Percentiles rank a stretch among this genome's conserved stretches.
Evolutionary conservation across 1,140 invertebrate species (phyloP).

Genomic region (Drosophila baimaii): DNA sequence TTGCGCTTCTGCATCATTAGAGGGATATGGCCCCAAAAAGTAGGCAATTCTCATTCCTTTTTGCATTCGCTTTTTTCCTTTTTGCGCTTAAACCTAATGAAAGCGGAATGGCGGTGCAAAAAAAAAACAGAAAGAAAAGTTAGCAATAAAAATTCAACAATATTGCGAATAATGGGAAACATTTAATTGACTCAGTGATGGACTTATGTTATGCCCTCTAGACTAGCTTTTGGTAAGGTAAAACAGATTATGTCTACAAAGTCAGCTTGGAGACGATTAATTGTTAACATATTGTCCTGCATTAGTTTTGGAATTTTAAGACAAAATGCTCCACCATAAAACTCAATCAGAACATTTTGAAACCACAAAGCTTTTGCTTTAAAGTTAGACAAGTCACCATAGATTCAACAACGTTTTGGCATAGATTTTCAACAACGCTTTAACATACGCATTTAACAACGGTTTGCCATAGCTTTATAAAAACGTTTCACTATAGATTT

Average conservation of each 20-base stretch:
- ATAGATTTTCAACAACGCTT: too few relatives aligned
- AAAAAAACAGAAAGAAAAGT: constrained; percentile 16
- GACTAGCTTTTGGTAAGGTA: not conserved
- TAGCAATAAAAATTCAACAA: constrained; percentile 44
- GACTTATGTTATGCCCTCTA: not conserved
- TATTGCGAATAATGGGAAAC: constrained; percentile 7
- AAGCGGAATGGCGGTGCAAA: constrained; percentile 34
- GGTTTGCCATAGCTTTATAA: too few relatives aligned
- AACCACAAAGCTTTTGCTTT: too few relatives aligned
- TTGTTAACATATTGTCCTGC: too few relatives aligned
- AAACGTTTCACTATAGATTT: too few relatives aligned
- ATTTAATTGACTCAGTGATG: constrained; percentile 14
- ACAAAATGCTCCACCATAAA: too few relatives aligned
- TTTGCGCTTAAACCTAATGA: constrained; percentile 54
- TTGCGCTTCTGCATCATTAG: constrained; percentile 72
- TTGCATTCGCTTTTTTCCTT: constrained; percentile 14
- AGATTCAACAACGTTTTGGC: not conserved
- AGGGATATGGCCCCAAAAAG: constrained; percentile 48
- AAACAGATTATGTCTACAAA: too few relatives aligned
- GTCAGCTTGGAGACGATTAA: too few relatives aligned
- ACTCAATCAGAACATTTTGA: too few relatives aligned
- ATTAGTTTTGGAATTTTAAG: too few relatives aligned
- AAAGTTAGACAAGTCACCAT: not conserved
- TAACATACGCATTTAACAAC: too few relatives aligned
- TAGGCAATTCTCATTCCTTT: constrained; percentile 25